Evolutionary conservation across 64 coral and sea anemone genomes (phyloP).

Genomic region (Platygyra sinensis): DNA sequence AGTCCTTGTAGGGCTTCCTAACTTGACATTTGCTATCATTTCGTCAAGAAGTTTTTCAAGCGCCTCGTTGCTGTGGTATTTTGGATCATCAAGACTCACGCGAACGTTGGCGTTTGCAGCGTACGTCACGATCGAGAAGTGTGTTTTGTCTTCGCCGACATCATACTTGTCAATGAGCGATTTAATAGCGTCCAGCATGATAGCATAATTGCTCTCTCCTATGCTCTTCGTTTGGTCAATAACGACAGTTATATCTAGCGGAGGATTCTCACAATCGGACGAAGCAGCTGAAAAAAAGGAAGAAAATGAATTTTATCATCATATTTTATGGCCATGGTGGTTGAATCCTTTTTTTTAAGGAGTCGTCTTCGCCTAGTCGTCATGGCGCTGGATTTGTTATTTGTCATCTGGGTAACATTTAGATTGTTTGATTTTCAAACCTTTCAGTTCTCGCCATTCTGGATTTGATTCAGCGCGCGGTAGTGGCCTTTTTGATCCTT

Average conservation of each 20-base stretch:
- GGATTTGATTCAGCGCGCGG: too few relatives aligned
- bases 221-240: slow-evolving; percentile 8
- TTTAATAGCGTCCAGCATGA: not conserved
- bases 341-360: too few relatives aligned
- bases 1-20: slow-evolving; percentile 21
- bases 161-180: not conserved
- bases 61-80: not conserved
- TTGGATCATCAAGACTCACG: not conserved
- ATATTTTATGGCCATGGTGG: not conserved
- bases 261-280: slow-evolving; percentile 1
- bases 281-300: not conserved
- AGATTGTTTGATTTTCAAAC: too few relatives aligned
- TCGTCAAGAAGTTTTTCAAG: not conserved
- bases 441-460: too few relatives aligned
- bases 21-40: not conserved
- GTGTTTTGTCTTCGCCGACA: too few relatives aligned
- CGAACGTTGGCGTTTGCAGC: not conserved
- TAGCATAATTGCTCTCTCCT: not conserved
- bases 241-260: slow-evolving; percentile 5
- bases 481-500: too few relatives aligned
- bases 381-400: too few relatives aligned
- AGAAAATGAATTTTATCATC: not conserved
- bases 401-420: too few relatives aligned
- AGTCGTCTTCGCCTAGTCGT: too few relatives aligned
- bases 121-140: too few relatives aligned